Base-by-base conservation (phyloP, 2,888 invertebrate genomes). In the Polymixis flavicincta region DNA sequence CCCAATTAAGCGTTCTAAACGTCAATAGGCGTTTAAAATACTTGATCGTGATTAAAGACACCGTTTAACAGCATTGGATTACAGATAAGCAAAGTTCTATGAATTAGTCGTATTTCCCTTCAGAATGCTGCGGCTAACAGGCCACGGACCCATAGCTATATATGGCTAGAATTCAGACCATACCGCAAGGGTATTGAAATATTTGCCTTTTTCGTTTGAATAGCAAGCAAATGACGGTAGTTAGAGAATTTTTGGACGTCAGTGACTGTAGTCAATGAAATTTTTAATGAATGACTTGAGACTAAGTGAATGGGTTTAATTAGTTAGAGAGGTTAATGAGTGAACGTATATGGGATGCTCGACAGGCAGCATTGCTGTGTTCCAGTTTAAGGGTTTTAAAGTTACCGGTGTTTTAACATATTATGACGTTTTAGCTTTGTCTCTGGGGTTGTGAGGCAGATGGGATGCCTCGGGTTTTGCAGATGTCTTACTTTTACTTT, bases 201-300 rank as follows among this genome's bases (percentile, higher is more conserved):
- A 63, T 42, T 67, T 59, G 4, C 76, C 66, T 28, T 37, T 65
- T 28, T 9, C 5, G 19, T 69, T 65, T 37, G 50, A 55, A 52
- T 14, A 60, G 25, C 57, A 48, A 3, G 37, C 22, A 81, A 78
- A 57, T 76, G 57, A 72, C 50, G 73, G 73, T 52, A 76, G 48
- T 76, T 77, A 25, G 28, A 77, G n/a, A 45, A 73, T 64, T 54
- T 71, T 74, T 48, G 19, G 19, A 80, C 57, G 19, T 17, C 22
- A 73, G 28, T 48, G 50, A 28, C 57, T 37, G 61, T 37, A 28
- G n/a, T 54, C 28, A 65, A 54, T 78, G 42, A 60, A 9, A 42
- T 57, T n/a, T 80, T 65, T 81, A 80, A 75, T 75, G 76, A 78
- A 81, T 81, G 61, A 25, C 55, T 75, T 22, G 32, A 11, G 25